Evolutionary conservation across 2,797 vertebrate species (phyloP).

Genomic region (Orientallactaga sibirica): DNA sequence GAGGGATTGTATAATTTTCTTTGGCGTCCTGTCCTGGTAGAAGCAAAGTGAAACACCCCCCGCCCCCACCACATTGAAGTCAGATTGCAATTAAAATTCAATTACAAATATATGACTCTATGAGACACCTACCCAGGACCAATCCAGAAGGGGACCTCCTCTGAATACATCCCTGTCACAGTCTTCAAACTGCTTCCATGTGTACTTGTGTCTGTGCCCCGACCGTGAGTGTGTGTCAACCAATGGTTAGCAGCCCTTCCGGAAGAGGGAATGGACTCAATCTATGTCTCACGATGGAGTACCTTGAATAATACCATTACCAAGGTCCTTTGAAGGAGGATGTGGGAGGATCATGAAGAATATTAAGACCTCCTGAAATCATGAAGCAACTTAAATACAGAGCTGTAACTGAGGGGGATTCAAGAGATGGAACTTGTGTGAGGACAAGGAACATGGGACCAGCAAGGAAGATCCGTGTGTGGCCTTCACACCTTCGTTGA

Average conservation of each 20-base stretch:
- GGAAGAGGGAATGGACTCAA: slow-evolving; percentile 53
- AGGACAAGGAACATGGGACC: slow-evolving; percentile 12
- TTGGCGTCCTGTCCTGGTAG: slow-evolving; percentile 62
- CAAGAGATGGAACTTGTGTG: background rate
- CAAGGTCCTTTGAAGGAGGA: slow-evolving; percentile 68
- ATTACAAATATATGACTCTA: slow-evolving; percentile 78
- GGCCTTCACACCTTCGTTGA: background rate
- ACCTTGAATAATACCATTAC: slow-evolving; percentile 72
- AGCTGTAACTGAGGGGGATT: slow-evolving; percentile 27
- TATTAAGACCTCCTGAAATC: slow-evolving; percentile 74
- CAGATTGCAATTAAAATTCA: slow-evolving; percentile 79
- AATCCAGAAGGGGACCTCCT: slow-evolving; percentile 67
- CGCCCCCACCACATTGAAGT: slow-evolving; percentile 68
- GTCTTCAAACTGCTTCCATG: slow-evolving; percentile 64
- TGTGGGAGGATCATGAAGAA: slow-evolving; percentile 50
- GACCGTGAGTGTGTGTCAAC: slow-evolving; percentile 60
- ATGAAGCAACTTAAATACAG: slow-evolving; percentile 77
- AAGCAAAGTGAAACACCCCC: slow-evolving; percentile 56
- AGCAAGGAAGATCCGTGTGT: background rate
- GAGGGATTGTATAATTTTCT: slow-evolving; percentile 62
- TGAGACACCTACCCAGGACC: slow-evolving; percentile 72
- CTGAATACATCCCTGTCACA: slow-evolving; percentile 73
- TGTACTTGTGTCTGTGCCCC: slow-evolving; percentile 61
- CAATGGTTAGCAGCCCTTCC: slow-evolving; percentile 64
- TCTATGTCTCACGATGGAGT: slow-evolving; percentile 64